A percentile compares a stretch with the other conserved stretches of the same genome.
phyloP scores from a whole-genome alignment of 2,113 vertebrate genomes.

The Bolborhynchus lineola region DNA sequence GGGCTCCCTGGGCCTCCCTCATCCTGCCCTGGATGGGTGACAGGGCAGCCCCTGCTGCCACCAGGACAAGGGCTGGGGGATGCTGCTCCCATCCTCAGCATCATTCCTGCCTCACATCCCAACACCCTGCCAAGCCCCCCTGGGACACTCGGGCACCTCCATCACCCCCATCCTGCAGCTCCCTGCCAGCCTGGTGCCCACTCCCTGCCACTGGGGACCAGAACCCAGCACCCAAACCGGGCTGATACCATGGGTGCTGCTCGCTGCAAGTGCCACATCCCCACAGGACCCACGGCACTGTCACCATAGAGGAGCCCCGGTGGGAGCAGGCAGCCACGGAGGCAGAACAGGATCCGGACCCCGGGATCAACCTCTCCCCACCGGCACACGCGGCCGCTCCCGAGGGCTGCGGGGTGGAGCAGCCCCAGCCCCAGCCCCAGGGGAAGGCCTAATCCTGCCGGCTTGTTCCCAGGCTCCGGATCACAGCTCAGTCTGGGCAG shows the following conservation, averaged over 20 bases:
- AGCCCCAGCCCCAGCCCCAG: background rate
- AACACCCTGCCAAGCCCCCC: accelerated
- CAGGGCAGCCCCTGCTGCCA: background rate
- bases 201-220: background rate
- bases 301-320: background rate
- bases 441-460: background rate
- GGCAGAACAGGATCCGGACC: background rate
- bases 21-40: background rate
- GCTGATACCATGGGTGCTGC: background rate
- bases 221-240: background rate
- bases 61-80: background rate
- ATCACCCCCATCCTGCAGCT: background rate
- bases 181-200: background rate
- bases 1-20: background rate
- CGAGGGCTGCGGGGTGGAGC: background rate
- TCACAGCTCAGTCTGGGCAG: background rate
- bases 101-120: background rate
- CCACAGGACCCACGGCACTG: accelerated
- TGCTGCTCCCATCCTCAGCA: background rate
- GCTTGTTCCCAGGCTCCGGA: background rate
- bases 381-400: background rate
- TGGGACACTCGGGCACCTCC: background rate
- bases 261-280: no score
- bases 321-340: background rate
- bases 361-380: background rate